Percentiles rank a stretch among this genome's conserved stretches.
These are phyloP conservation scores for Geotrupes spiniger DNA, from an alignment of 2,888 invertebrate species.

Conservation along the genomic window DNA sequence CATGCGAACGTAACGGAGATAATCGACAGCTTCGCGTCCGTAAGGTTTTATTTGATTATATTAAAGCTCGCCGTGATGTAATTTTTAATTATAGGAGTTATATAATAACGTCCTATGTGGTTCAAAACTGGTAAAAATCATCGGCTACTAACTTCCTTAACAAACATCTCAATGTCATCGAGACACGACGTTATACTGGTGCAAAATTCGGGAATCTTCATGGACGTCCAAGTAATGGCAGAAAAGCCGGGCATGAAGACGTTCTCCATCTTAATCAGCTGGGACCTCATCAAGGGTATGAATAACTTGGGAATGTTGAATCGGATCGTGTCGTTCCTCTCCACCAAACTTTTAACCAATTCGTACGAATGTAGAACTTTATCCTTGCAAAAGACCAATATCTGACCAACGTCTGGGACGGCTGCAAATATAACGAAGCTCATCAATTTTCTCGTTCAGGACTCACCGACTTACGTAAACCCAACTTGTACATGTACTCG, in stretches of 20 bases:
- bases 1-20: too few relatives aligned
- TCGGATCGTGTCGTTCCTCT: slow-evolving; percentile 61
- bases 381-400: slow-evolving; percentile 70
- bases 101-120: too few relatives aligned
- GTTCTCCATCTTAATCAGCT: slow-evolving; percentile 65
- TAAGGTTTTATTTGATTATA: not conserved
- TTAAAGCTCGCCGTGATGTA: not conserved
- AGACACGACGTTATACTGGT: slow-evolving; percentile 56
- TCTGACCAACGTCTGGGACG: slow-evolving; percentile 74
- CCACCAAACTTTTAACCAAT: slow-evolving; percentile 60
- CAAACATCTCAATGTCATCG: slow-evolving; percentile 63
- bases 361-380: slow-evolving; percentile 64
- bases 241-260: slow-evolving; percentile 74
- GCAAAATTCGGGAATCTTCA: slow-evolving; percentile 66
- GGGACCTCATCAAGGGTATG: slow-evolving; percentile 65
- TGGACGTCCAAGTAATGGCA: slow-evolving; percentile 78
- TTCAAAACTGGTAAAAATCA: not conserved
- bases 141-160: slow-evolving; percentile 63
- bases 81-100: too few relatives aligned
- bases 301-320: slow-evolving; percentile 65
- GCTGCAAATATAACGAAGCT: slow-evolving; percentile 43
- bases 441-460: not conserved
- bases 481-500: slow-evolving; percentile 76
- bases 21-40: too few relatives aligned
- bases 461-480: slow-evolving; percentile 54